phyloP scores from a whole-genome alignment of 2,888 invertebrate genomes.

The Pachycephus smyrnensis region DNA sequence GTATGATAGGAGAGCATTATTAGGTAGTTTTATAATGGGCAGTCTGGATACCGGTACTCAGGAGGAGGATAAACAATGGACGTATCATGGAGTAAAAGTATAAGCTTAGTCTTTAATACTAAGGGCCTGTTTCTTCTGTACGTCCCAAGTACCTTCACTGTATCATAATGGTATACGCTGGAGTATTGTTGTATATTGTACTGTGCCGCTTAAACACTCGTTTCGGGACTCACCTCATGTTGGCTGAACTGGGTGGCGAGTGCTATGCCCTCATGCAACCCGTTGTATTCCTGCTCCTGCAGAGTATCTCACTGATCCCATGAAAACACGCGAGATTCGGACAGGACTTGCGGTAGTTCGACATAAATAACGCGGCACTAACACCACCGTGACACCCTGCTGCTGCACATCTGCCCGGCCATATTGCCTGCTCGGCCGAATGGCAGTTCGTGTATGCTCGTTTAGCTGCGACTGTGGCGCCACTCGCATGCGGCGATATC shows the following conservation, averaged over 20 bases:
- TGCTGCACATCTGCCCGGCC: slow-evolving; percentile 63
- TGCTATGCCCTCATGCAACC: slow-evolving; percentile 64
- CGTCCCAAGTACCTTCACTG: neutral
- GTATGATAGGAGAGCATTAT: neutral
- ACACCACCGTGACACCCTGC: slow-evolving; percentile 65
- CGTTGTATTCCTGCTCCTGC: slow-evolving; percentile 59
- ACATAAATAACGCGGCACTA: slow-evolving; percentile 64
- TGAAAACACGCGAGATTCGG: slow-evolving; percentile 66
- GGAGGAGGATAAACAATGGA: neutral
- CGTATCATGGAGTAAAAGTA: neutral
- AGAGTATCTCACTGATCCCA: slow-evolving; percentile 65
- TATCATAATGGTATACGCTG: neutral
- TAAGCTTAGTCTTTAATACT: neutral
- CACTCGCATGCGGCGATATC: neutral
- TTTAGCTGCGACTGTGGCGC: neutral
- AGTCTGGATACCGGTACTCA: neutral
- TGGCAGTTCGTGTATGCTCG: neutral
- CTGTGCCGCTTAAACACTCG: neutral
- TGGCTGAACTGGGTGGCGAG: slow-evolving; percentile 59
- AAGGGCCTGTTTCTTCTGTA: neutral
- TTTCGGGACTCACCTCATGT: slow-evolving; percentile 62
- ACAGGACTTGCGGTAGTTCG: slow-evolving; percentile 64
- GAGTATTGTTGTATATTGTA: neutral
- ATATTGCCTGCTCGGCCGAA: slow-evolving; percentile 52
- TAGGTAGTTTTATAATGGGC: neutral